Evolutionary conservation across 1,140 invertebrate genomes (phyloP).

Genomic region (Panagrolaimus sp.): DNA sequence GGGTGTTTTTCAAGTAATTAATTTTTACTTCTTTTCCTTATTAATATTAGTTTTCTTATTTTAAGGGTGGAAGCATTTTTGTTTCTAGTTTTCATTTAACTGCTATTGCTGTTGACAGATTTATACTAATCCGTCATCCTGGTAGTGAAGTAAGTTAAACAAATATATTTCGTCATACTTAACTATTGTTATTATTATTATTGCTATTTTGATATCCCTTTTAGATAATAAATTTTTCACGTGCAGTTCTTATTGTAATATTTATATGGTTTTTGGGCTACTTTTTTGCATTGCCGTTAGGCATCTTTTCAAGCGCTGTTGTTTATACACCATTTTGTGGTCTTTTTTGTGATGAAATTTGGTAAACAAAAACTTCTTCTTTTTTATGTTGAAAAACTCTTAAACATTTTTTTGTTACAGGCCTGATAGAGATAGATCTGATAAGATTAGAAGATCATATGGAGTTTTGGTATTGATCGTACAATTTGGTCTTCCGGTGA

Average conservation of each 20-base stretch:
- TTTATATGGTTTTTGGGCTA: slow-evolving; percentile 54
- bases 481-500: slow-evolving; percentile 51
- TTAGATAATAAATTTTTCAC: slow-evolving; percentile 49
- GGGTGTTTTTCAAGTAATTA: slow-evolving; percentile 53
- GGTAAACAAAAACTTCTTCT: slow-evolving; percentile 32
- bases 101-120: slow-evolving; percentile 54
- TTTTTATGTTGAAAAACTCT: slow-evolving; percentile 23
- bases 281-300: slow-evolving; percentile 50
- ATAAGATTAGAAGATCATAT: slow-evolving; percentile 45
- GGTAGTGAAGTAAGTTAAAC: slow-evolving; percentile 37
- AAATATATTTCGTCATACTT: neutral
- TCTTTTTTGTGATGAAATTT: slow-evolving; percentile 52
- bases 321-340: slow-evolving; percentile 51
- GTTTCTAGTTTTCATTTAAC: slow-evolving; percentile 57
- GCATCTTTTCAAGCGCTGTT: slow-evolving; percentile 43
- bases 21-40: slow-evolving; percentile 14
- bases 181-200: slow-evolving; percentile 4
- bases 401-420: slow-evolving; percentile 47
- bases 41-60: slow-evolving; percentile 3
- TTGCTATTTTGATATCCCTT: slow-evolving; percentile 16
- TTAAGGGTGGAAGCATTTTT: slow-evolving; percentile 57
- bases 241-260: slow-evolving; percentile 47
- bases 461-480: slow-evolving; percentile 48
- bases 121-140: slow-evolving; percentile 52
- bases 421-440: slow-evolving; percentile 30